A percentile compares a stretch with the other conserved stretches of the same genome.
These are phyloP conservation scores for Paralichthys olivaceus DNA, from an alignment of 2,113 vertebrate species.

Conservation along the genomic window DNA sequence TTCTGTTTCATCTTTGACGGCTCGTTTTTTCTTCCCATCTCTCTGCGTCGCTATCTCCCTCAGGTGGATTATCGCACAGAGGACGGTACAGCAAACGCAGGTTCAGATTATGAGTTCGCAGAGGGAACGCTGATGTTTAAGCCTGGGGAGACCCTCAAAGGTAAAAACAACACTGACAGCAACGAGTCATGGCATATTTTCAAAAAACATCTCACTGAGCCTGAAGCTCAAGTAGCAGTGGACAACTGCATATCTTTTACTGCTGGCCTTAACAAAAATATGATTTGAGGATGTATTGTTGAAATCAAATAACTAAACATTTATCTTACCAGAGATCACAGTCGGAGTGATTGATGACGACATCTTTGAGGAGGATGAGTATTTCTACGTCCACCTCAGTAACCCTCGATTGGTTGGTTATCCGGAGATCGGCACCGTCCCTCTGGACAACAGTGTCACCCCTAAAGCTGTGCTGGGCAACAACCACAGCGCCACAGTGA, in stretches of 20 bases:
- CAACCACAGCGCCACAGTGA: constrained; percentile 76
- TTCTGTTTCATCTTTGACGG: neutral
- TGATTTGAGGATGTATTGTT: neutral
- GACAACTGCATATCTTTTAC: neutral
- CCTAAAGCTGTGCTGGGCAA: constrained; percentile 75
- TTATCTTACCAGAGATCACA: constrained; percentile 68
- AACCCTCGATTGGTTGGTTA: constrained; percentile 73
- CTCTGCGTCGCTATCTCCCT: constrained; percentile 17
- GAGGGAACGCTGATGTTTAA: constrained; percentile 79
- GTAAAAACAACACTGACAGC: constrained; percentile 41
- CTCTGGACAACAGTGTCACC: constrained; percentile 51
- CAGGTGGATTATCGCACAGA: constrained; percentile 81
- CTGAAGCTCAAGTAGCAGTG: constrained; percentile 24
- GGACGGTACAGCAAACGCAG: constrained; percentile 78
- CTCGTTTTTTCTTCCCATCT: constrained; percentile 20
- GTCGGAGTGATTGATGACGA: constrained; percentile 78
- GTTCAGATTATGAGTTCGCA: constrained; percentile 80
- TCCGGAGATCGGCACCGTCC: constrained; percentile 66
- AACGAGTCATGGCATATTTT: constrained; percentile 35
- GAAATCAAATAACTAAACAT: too few species aligned
- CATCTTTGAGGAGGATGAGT: constrained; percentile 81
- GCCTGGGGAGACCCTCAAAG: constrained; percentile 76
- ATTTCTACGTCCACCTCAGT: constrained; percentile 80
- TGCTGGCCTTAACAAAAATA: neutral
- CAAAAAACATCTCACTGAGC: constrained; percentile 18